Evolutionary conservation across 2,797 vertebrate genomes (phyloP).

Genomic region (Anomalospiza imberbis): DNA sequence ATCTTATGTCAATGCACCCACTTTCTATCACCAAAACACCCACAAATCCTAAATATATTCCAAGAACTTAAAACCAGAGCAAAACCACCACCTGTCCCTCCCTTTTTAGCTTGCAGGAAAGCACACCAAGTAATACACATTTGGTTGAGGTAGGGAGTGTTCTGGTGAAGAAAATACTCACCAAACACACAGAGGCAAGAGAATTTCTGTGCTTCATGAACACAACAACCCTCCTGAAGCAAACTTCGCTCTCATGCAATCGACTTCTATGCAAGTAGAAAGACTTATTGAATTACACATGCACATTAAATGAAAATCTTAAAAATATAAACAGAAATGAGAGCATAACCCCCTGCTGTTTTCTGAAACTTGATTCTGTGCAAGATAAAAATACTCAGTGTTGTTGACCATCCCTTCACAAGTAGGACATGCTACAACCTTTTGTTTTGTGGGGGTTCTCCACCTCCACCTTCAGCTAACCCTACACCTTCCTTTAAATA

Average conservation of each 20-base stretch:
- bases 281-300: not conserved
- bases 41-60: not conserved
- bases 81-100: not conserved
- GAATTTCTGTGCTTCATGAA: not conserved
- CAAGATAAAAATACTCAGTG: conserved; percentile 78
- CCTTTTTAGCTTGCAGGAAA: not conserved
- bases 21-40: not conserved
- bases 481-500: conserved; percentile 77
- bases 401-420: conserved; percentile 81
- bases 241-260: not conserved
- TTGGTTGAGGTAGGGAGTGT: not conserved
- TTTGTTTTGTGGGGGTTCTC: conserved; percentile 75
- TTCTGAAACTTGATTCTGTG: conserved; percentile 76
- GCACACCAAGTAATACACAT: not conserved
- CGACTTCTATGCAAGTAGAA: not conserved
- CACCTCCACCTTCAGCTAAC: conserved; percentile 50
- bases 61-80: not conserved
- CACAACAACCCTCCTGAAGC: not conserved
- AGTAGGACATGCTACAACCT: conserved; percentile 74
- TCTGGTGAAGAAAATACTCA: not conserved
- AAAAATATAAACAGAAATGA: not conserved
- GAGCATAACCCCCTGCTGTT: conserved; percentile 46
- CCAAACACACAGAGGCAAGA: not conserved
- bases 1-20: not conserved
- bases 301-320: not conserved